These are phyloP conservation scores for Erebia palarica DNA, from an alignment of 2,888 invertebrate species.

Conservation along the genomic window DNA sequence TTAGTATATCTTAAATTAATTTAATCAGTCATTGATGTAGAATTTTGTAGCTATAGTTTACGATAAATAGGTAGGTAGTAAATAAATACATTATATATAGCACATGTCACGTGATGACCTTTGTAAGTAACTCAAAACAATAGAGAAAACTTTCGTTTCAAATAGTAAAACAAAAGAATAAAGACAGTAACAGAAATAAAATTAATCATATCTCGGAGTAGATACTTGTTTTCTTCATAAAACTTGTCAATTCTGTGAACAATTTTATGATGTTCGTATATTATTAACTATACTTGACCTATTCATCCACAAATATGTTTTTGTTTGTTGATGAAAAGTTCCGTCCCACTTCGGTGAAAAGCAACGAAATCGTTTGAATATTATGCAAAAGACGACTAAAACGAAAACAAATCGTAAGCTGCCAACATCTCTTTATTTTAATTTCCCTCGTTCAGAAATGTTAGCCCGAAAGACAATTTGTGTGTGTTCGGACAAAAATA, in stretches of 20 bases:
- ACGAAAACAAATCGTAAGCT: background rate
- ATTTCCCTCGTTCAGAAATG: background rate
- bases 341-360: background rate
- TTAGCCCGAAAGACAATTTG: background rate
- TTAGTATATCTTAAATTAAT: no score
- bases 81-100: background rate
- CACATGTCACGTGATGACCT: background rate
- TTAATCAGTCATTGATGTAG: no score
- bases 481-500: background rate
- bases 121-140: background rate
- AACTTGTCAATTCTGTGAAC: conserved; percentile 10
- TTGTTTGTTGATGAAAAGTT: background rate
- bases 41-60: no score
- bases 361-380: background rate
- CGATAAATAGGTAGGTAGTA: background rate
- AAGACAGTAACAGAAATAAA: background rate
- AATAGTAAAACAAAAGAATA: background rate
- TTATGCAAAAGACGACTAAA: background rate
- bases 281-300: background rate
- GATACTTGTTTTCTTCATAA: background rate
- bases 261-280: background rate
- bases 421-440: background rate
- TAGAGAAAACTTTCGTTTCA: background rate
- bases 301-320: background rate
- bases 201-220: background rate